Percentiles rank a stretch among this genome's conserved stretches.
phyloP scores from a whole-genome alignment of 1,140 invertebrate species.

The Nylanderia fulva region DNA sequence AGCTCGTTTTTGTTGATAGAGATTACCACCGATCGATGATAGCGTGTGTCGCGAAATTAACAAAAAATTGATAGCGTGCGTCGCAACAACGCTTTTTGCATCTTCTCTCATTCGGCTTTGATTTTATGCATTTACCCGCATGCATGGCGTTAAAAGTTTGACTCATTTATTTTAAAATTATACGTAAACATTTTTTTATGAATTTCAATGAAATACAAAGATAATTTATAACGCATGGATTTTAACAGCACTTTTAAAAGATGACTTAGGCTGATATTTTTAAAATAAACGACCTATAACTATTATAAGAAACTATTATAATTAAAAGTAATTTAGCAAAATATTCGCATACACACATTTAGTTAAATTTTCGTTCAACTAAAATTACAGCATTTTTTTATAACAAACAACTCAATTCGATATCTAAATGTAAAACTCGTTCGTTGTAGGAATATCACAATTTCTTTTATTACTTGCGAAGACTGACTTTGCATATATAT shows the following conservation, averaged over 20 bases:
- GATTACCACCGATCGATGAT: conserved; percentile 56
- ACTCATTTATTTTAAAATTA: conserved; percentile 10
- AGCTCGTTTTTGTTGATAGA: conserved; percentile 48
- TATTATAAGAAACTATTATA: background rate
- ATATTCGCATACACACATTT: no score
- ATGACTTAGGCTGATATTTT: background rate
- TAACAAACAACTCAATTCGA: background rate
- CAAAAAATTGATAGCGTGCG: conserved; percentile 27
- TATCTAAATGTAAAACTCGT: background rate
- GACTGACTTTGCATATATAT: background rate
- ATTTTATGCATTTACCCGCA: background rate
- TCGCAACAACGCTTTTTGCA: conserved; percentile 26
- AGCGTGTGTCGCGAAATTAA: conserved; percentile 46
- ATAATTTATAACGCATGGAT: background rate
- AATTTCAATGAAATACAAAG: conserved; percentile 6
- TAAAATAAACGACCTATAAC: background rate
- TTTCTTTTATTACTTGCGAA: conserved; percentile 17
- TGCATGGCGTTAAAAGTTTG: conserved; percentile 20
- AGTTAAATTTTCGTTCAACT: background rate
- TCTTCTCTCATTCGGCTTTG: conserved; percentile 32
- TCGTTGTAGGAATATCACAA: background rate
- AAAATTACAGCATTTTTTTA: background rate
- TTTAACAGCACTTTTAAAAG: background rate
- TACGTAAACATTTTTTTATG: background rate
- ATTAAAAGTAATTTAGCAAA: conserved; percentile 1